Conservation (phyloP, 2,888 invertebrate genomes). For the Chrysodeixis includens region DNA sequence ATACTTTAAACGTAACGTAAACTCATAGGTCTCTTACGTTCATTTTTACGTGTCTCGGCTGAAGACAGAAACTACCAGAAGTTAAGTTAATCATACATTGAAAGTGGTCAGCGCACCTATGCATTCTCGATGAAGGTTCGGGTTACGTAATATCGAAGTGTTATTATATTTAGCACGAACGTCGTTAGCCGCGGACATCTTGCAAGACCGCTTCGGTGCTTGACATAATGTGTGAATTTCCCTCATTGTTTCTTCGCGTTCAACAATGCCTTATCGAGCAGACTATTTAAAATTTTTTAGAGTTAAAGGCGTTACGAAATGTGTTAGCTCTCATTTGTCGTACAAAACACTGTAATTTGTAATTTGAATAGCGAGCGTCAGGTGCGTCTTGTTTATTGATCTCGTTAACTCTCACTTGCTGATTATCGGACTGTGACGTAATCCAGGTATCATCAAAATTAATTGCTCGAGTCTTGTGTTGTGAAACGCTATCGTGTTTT, state of each 20-base stretch:
- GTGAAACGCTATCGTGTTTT: slow-evolving; percentile 22
- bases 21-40: background rate
- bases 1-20: background rate
- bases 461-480: slow-evolving; percentile 15
- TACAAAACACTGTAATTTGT: slow-evolving; percentile 16
- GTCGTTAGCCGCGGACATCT: slow-evolving; percentile 47
- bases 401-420: slow-evolving; percentile 20
- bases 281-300: slow-evolving; percentile 53
- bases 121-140: slow-evolving; percentile 25
- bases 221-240: slow-evolving; percentile 70
- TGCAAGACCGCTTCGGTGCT: slow-evolving; percentile 43
- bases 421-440: slow-evolving; percentile 23
- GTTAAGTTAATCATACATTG: slow-evolving; percentile 8
- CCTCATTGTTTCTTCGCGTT: slow-evolving; percentile 61
- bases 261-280: slow-evolving; percentile 51
- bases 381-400: slow-evolving; percentile 20
- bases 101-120: slow-evolving; percentile 22
- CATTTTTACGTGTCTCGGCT: background rate
- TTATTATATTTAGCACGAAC: slow-evolving; percentile 46
- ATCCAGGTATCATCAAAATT: slow-evolving; percentile 21
- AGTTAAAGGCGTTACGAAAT: slow-evolving; percentile 39
- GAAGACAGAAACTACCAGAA: background rate
- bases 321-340: slow-evolving; percentile 13
- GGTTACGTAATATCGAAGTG: slow-evolving; percentile 28
- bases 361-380: slow-evolving; percentile 16